phyloP scores from a whole-genome alignment of 2,888 invertebrate genomes.

The Lepeophtheirus nordmannii region DNA sequence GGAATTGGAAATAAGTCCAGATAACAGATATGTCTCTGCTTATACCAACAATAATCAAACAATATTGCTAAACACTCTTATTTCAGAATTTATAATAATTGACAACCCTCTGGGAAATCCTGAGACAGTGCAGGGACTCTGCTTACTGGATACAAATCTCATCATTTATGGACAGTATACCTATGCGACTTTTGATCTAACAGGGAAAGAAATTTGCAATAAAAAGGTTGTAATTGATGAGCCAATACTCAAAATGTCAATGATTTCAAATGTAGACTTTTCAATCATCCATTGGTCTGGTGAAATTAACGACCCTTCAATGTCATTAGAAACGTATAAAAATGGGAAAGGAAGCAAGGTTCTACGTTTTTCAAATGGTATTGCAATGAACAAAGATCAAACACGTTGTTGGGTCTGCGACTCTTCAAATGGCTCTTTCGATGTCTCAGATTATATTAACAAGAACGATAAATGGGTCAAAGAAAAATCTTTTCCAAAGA shows the following conservation, averaged over 20 bases:
- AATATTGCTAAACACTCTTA: constrained; percentile 22
- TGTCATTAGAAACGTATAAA: constrained; percentile 46
- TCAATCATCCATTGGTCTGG: constrained; percentile 65
- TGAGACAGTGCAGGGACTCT: constrained; percentile 47
- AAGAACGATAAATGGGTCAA: constrained; percentile 15
- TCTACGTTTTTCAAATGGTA: constrained; percentile 3
- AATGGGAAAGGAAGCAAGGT: constrained; percentile 12
- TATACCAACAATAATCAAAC: constrained; percentile 84
- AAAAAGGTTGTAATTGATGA: constrained; percentile 23
- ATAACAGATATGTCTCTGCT: constrained; percentile 88
- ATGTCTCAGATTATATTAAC: not conserved
- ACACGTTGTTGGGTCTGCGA: constrained; percentile 19
- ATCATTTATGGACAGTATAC: constrained; percentile 58
- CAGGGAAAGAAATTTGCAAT: constrained; percentile 26
- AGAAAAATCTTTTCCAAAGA: constrained; percentile 26
- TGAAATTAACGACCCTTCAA: constrained; percentile 54
- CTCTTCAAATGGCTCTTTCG: not conserved
- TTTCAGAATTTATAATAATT: constrained; percentile 59
- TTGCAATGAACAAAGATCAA: constrained; percentile 21
- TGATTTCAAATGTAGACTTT: constrained; percentile 43
- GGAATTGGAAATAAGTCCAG: constrained; percentile 73
- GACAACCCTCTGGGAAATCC: constrained; percentile 55
- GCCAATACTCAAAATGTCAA: constrained; percentile 26
- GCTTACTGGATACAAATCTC: constrained; percentile 51
- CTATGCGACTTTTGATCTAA: constrained; percentile 51